Percentiles rank a stretch among this genome's conserved stretches.
phyloP scores from a whole-genome alignment of 2,797 vertebrate species.

The Saxicola maurus region DNA sequence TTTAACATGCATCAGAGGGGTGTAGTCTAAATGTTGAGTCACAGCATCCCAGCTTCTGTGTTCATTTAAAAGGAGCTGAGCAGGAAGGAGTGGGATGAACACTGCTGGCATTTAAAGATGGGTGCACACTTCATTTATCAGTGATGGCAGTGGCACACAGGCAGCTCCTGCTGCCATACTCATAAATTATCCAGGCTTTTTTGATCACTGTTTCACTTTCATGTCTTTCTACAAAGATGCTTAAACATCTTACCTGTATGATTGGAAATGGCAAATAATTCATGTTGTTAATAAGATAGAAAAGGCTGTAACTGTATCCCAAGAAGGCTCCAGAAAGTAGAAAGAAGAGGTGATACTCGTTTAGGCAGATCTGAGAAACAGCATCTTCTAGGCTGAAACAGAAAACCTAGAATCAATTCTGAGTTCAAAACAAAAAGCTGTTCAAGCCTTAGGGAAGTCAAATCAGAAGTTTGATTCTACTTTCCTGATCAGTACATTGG shows the following conservation, averaged over 20 bases:
- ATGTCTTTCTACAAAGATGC: background rate
- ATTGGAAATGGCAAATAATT: constrained; percentile 90
- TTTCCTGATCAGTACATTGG: background rate
- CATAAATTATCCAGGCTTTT: background rate
- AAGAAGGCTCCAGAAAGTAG: constrained; percentile 89
- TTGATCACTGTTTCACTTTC: background rate
- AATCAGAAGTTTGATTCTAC: background rate
- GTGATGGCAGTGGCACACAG: background rate
- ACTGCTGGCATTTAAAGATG: background rate
- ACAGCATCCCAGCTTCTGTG: background rate
- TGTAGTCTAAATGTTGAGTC: background rate
- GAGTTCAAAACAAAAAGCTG: background rate
- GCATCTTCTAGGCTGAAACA: constrained; percentile 19
- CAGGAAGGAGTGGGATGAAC: background rate
- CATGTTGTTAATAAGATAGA: constrained; percentile 88
- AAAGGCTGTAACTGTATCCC: constrained; percentile 88
- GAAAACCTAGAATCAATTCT: background rate
- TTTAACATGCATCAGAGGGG: background rate
- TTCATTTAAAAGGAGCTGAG: background rate
- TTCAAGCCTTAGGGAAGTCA: background rate
- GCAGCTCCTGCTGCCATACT: background rate
- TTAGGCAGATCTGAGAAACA: constrained; percentile 76
- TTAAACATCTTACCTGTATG: constrained; percentile 81
- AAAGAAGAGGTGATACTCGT: constrained; percentile 88
- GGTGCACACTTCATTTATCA: fast-evolving